phyloP scores from a whole-genome alignment of 2,113 vertebrate species.

The Parus major region DNA sequence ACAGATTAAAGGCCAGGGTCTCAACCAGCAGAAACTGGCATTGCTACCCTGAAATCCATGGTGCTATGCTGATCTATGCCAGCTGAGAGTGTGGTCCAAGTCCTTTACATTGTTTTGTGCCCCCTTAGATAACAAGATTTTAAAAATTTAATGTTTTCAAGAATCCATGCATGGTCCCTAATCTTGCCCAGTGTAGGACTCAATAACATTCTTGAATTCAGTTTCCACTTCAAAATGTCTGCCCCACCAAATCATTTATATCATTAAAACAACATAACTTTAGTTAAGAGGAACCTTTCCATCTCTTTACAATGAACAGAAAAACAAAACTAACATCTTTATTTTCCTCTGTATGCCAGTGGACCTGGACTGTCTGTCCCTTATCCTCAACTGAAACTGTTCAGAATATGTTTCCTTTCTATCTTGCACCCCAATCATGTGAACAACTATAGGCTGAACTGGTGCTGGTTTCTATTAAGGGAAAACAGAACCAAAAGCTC shows the following conservation, averaged over 20 bases:
- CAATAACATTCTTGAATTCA: background rate
- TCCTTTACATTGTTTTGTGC: background rate
- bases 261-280: background rate
- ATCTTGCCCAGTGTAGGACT: background rate
- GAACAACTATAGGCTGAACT: rapidly evolving
- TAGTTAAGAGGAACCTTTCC: background rate
- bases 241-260: background rate
- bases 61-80: background rate
- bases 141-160: background rate
- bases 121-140: background rate
- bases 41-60: background rate
- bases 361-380: background rate
- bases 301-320: background rate
- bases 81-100: rapidly evolving
- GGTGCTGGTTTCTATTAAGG: background rate
- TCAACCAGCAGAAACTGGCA: background rate
- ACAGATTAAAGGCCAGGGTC: conserved; percentile 27
- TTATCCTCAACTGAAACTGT: background rate
- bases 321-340: background rate
- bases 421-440: background rate
- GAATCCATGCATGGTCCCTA: background rate
- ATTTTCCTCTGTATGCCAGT: background rate
- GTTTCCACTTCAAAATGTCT: background rate
- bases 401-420: background rate
- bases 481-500: background rate